These are phyloP conservation scores for Eidolon helvum DNA, from an alignment of 2,113 vertebrate genomes.

Conservation along the genomic window DNA sequence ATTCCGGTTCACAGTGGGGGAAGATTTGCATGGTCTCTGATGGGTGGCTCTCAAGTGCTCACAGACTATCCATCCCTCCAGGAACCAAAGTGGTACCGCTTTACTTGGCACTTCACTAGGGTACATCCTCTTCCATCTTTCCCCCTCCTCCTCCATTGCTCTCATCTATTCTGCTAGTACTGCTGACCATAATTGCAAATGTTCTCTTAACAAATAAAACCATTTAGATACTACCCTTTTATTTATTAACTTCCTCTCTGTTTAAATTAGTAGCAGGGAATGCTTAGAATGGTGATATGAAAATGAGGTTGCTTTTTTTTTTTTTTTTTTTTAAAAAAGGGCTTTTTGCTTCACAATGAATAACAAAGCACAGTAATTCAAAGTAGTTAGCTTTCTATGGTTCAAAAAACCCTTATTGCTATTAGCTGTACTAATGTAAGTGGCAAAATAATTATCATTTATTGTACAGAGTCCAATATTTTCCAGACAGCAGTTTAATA, in stretches of 20 bases:
- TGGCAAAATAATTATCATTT: constrained; percentile 84
- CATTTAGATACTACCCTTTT: constrained; percentile 31
- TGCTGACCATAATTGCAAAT: background rate
- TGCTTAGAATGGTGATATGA: constrained; percentile 45
- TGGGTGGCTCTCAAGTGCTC: background rate
- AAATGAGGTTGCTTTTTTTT: constrained; percentile 64
- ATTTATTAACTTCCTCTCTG: constrained; percentile 62
- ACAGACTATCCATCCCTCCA: background rate
- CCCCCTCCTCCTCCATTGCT: background rate
- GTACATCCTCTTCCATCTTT: background rate
- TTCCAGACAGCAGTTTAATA: constrained; percentile 82
- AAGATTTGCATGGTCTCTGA: background rate
- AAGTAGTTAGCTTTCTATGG: constrained; percentile 63
- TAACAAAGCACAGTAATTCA: constrained; percentile 70
- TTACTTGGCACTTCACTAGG: accelerated
- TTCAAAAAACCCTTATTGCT: constrained; percentile 73
- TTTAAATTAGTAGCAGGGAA: constrained; percentile 72
- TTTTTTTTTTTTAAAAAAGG: constrained; percentile 38
- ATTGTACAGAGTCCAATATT: constrained; percentile 79
- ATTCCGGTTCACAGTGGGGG: background rate
- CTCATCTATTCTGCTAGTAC: background rate
- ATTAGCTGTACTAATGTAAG: constrained; percentile 81
- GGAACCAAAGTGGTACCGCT: background rate
- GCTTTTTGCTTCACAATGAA: constrained; percentile 65
- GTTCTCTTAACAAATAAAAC: constrained; percentile 52